phyloP scores from a whole-genome alignment of 2,113 vertebrate species.

The Mus musculus region DNA sequence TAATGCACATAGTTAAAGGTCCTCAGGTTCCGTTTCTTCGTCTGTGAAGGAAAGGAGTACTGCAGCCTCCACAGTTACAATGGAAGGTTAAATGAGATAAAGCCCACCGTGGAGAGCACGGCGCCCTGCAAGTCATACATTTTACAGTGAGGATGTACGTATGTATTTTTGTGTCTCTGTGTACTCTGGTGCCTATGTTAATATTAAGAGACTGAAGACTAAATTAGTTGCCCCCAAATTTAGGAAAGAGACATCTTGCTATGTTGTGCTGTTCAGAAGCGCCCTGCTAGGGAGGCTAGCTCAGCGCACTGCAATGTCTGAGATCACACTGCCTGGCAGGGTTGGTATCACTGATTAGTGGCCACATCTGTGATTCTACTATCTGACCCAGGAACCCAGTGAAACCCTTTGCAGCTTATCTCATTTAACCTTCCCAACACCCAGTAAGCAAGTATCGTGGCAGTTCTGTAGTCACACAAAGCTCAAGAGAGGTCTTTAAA shows the following conservation, averaged over 20 bases:
- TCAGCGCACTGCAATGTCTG: background rate
- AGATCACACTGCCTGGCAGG: background rate
- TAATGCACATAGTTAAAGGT: background rate
- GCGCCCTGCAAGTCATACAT: background rate
- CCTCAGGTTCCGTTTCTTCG: conserved; percentile 51
- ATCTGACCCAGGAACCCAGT: background rate
- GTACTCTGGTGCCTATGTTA: background rate
- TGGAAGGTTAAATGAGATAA: conserved; percentile 43
- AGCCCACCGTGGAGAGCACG: background rate
- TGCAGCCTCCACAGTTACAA: background rate
- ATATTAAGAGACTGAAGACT: conserved; percentile 26
- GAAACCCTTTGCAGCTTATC: conserved; percentile 26
- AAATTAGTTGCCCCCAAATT: conserved; percentile 45
- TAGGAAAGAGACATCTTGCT: background rate
- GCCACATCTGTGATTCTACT: background rate
- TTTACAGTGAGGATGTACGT: background rate
- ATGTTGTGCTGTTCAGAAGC: conserved; percentile 1
- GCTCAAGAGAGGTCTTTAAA: background rate
- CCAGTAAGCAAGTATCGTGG: background rate
- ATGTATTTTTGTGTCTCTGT: background rate
- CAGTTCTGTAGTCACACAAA: background rate
- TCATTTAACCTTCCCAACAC: conserved; percentile 53
- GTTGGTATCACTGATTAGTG: conserved; percentile 30
- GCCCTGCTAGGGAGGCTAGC: conserved; percentile 1
- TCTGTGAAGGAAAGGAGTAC: conserved; percentile 52